A percentile compares a stretch with the other conserved stretches of the same genome.
These are phyloP conservation scores for Hyles lineata DNA, from an alignment of 2,888 invertebrate species.

Conservation along the genomic window DNA sequence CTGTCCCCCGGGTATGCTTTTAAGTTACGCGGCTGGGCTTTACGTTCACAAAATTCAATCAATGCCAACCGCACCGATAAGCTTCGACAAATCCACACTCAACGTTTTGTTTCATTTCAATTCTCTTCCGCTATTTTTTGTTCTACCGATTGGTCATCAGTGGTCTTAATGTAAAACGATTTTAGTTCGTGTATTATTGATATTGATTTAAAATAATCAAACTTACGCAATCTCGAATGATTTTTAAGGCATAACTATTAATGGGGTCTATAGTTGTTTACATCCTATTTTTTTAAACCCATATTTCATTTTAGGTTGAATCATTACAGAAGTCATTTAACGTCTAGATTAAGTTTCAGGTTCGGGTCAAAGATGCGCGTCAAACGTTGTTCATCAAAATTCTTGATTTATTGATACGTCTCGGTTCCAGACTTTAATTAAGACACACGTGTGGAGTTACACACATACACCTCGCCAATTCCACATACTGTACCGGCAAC, in stretches of 20 bases:
- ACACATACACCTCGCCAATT: constrained; percentile 3
- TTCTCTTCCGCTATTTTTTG: neutral
- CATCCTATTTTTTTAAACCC: too few relatives aligned
- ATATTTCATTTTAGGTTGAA: too few relatives aligned
- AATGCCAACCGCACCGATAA: constrained; percentile 4
- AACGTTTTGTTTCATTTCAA: constrained; percentile 4
- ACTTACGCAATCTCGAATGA: too few relatives aligned
- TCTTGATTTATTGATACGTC: neutral
- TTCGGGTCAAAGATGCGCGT: neutral
- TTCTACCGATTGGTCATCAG: neutral
- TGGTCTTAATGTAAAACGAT: neutral
- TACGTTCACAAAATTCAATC: constrained; percentile 18
- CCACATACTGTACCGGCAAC: neutral
- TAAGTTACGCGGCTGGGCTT: neutral
- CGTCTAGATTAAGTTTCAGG: too few relatives aligned
- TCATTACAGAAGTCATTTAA: neutral
- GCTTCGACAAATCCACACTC: constrained; percentile 2
- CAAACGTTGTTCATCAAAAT: neutral
- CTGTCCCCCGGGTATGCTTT: neutral
- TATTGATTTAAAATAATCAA: too few relatives aligned
- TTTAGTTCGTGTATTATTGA: too few relatives aligned
- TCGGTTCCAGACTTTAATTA: neutral
- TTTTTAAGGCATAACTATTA: too few relatives aligned
- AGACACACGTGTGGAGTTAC: neutral
- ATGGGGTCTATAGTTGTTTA: too few relatives aligned